Percentiles rank a stretch among this genome's conserved stretches.
phyloP scores from a whole-genome alignment of 2,888 invertebrate genomes.

The Steinernema scapterisci region DNA sequence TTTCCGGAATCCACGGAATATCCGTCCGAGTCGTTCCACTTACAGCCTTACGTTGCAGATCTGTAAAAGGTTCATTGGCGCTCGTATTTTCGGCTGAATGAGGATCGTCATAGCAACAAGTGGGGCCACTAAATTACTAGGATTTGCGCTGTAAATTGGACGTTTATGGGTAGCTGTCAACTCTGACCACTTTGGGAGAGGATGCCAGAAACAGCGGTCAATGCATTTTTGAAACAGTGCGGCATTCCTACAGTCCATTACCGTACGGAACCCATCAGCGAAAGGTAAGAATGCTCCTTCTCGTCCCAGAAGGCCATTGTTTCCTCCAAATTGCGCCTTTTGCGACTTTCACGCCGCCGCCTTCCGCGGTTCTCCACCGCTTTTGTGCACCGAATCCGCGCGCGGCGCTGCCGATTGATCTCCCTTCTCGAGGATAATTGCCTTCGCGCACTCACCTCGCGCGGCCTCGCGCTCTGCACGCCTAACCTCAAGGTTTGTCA shows the following conservation, averaged over 20 bases:
- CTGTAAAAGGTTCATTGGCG: too few relatives aligned
- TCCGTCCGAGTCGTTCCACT: too few relatives aligned
- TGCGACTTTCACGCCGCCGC: neutral
- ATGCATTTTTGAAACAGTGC: too few relatives aligned
- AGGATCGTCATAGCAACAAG: too few relatives aligned
- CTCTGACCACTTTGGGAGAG: too few relatives aligned
- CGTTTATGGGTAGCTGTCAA: too few relatives aligned
- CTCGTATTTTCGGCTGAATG: too few relatives aligned
- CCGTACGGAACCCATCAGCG: neutral
- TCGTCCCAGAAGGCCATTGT: neutral
- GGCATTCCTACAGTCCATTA: neutral
- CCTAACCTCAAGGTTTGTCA: constrained; percentile 19
- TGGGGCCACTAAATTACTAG: too few relatives aligned
- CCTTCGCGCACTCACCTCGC: constrained; percentile 14
- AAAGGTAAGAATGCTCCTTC: neutral
- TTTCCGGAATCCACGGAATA: too few relatives aligned
- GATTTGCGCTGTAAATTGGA: too few relatives aligned
- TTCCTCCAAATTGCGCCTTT: neutral
- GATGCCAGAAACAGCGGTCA: too few relatives aligned
- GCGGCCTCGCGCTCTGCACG: neutral
- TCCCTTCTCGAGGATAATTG: constrained; percentile 3
- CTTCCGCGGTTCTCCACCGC: neutral
- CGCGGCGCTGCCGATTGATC: neutral
- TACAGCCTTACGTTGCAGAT: too few relatives aligned
- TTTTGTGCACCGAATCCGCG: constrained; percentile 9